These are phyloP conservation scores for Sebastes hopkinsi DNA, from an alignment of 2,797 vertebrate genomes.

Conservation along the genomic window DNA sequence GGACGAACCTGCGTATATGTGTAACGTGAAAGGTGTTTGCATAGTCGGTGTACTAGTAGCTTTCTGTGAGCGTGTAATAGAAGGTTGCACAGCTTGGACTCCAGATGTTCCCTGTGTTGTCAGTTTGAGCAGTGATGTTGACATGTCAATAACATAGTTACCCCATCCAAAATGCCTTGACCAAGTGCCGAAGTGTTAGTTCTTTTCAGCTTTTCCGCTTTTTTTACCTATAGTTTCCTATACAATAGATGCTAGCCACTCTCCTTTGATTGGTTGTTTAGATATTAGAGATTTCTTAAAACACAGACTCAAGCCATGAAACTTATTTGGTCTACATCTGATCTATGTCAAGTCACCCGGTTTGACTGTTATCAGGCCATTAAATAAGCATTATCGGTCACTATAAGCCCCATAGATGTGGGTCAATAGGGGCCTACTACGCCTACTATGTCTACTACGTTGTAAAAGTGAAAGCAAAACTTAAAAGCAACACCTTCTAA, in stretches of 20 bases:
- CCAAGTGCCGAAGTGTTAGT: slow-evolving; percentile 39
- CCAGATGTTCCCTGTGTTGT: slow-evolving; percentile 27
- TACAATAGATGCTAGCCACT: neutral
- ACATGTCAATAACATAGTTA: slow-evolving; percentile 30
- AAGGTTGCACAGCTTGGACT: slow-evolving; percentile 28
- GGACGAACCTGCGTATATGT: slow-evolving; percentile 39
- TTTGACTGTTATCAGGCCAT: too few species aligned
- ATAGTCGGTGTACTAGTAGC: slow-evolving; percentile 40
- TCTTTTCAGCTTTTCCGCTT: slow-evolving; percentile 9
- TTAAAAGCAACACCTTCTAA: neutral
- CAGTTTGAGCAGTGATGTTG: slow-evolving; percentile 46
- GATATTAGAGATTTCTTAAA: neutral
- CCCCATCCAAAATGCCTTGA: slow-evolving; percentile 56
- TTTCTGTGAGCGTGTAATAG: slow-evolving; percentile 44
- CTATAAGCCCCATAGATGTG: neutral
- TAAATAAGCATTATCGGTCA: too few species aligned
- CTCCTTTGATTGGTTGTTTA: neutral
- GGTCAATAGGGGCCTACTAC: neutral
- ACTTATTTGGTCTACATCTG: neutral
- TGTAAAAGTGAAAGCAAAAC: neutral
- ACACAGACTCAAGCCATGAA: neutral
- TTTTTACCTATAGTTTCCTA: neutral
- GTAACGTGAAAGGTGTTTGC: slow-evolving; percentile 55
- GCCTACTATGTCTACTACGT: too few species aligned
- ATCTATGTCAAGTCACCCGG: neutral